Conservation (phyloP, 2,113 vertebrate species). For the Phaethon lepturus region DNA sequence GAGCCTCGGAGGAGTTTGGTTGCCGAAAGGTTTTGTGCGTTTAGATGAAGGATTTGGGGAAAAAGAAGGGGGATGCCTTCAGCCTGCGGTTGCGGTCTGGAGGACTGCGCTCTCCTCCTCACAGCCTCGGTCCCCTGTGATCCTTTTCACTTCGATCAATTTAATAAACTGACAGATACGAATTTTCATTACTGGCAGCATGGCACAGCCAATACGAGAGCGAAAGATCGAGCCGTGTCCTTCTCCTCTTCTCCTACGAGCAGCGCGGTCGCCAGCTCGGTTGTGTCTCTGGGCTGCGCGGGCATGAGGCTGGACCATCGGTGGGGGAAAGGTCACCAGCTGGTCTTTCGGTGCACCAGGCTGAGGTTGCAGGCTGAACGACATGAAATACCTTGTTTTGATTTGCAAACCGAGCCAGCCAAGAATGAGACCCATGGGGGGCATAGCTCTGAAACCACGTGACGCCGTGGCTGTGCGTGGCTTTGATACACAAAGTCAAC, state of each 20-base stretch:
- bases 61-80: not conserved
- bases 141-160: conserved; percentile 10
- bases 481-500: not conserved
- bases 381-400: not conserved
- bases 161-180: conserved; percentile 44
- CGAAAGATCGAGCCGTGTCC: not conserved
- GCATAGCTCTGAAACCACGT: rapidly evolving
- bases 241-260: not conserved
- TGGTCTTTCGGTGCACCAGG: not conserved
- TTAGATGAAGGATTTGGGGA: not conserved
- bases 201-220: not conserved
- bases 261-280: not conserved
- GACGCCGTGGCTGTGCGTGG: rapidly evolving
- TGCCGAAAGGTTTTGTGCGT: not conserved
- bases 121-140: not conserved
- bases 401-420: not conserved
- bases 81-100: not conserved
- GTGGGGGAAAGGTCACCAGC: not conserved
- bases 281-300: not conserved
- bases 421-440: rapidly evolving
- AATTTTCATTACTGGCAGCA: not conserved
- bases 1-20: not conserved
- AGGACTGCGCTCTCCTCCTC: not conserved
- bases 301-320: not conserved
- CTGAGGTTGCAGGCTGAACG: not conserved